phyloP scores from a whole-genome alignment of 2,888 invertebrate species.

The Danaus chrysippus region DNA sequence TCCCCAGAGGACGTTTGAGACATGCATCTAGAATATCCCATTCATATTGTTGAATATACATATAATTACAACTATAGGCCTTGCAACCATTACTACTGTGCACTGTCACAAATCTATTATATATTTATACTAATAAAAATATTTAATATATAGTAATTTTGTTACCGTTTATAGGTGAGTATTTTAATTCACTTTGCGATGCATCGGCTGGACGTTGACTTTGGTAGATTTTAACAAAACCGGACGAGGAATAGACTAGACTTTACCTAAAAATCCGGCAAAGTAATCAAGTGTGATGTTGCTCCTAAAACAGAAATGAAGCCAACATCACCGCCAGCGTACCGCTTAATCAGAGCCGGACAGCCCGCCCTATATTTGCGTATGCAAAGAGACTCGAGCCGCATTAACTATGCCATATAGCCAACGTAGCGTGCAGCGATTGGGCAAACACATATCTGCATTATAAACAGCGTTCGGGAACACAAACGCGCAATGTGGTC shows the following conservation, averaged over 20 bases:
- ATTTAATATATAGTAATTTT: too few relatives aligned
- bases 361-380: constrained; percentile 78
- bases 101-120: too few relatives aligned
- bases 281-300: constrained; percentile 62
- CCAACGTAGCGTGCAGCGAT: constrained; percentile 77
- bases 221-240: too few relatives aligned
- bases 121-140: too few relatives aligned
- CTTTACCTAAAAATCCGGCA: constrained; percentile 39
- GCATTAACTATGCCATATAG: constrained; percentile 80
- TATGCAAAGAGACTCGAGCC: constrained; percentile 78
- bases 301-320: constrained; percentile 64
- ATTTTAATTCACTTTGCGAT: too few relatives aligned
- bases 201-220: too few relatives aligned
- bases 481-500: constrained; percentile 78
- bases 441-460: constrained; percentile 80
- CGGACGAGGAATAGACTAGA: constrained; percentile 5
- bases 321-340: constrained; percentile 61
- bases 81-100: too few relatives aligned
- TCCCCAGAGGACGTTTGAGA: constrained; percentile 32
- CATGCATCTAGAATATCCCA: constrained; percentile 19
- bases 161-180: too few relatives aligned
- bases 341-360: constrained; percentile 76
- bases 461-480: constrained; percentile 77
- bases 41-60: constrained; percentile 6
- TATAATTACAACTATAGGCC: background rate